Percentiles rank a stretch among this genome's conserved stretches.
phyloP scores from a whole-genome alignment of 2,797 vertebrate species.

The Limosa lapponica region DNA sequence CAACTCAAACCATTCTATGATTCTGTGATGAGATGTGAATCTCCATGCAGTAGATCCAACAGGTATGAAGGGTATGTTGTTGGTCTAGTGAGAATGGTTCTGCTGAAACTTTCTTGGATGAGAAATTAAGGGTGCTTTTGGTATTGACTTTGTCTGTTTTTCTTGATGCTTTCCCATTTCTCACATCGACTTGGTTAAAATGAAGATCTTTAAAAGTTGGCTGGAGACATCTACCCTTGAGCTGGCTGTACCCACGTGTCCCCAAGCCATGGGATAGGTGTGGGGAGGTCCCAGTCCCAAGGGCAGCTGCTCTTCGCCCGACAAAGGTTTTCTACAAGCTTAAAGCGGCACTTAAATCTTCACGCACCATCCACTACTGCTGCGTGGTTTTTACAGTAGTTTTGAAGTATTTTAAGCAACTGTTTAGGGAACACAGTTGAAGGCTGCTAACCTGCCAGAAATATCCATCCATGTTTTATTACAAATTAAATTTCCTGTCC shows the following conservation, averaged over 20 bases:
- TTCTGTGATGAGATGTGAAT: not conserved
- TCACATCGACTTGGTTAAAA: not conserved
- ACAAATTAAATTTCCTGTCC: not conserved
- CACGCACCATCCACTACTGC: not conserved
- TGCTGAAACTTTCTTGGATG: not conserved
- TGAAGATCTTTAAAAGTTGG: not conserved
- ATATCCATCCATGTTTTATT: not conserved
- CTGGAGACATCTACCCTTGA: not conserved
- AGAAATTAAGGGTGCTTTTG: not conserved
- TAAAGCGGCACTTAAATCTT: not conserved
- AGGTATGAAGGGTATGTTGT: not conserved
- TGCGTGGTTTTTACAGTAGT: not conserved
- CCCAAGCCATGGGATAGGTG: rapidly evolving
- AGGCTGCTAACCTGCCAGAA: not conserved
- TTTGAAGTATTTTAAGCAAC: not conserved
- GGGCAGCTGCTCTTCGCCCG: not conserved
- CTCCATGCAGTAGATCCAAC: not conserved
- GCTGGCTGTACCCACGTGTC: not conserved
- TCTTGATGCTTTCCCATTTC: not conserved
- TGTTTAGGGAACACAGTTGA: not conserved
- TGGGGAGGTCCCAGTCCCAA: not conserved
- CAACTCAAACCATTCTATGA: too few relatives aligned
- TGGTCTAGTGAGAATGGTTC: not conserved
- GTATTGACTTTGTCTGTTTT: not conserved
- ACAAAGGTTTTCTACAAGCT: not conserved